Evolutionary conservation across 2,113 vertebrate genomes (phyloP).

Genomic region (Rhinoderma darwinii): DNA sequence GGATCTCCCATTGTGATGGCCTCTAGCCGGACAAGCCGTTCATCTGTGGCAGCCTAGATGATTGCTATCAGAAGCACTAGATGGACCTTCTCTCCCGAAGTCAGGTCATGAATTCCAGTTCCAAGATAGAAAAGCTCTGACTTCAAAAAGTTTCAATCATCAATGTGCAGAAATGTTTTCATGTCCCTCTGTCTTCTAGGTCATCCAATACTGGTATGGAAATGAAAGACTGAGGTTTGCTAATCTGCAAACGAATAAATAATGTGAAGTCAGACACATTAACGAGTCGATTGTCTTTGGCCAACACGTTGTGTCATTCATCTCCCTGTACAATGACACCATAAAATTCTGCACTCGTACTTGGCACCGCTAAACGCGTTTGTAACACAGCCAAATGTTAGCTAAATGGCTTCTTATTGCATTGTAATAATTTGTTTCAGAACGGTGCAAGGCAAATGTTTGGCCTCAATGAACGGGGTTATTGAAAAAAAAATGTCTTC

Average conservation of each 20-base stretch:
- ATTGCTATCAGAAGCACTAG: background rate
- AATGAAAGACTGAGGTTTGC: background rate
- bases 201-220: background rate
- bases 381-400: conserved; percentile 18
- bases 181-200: background rate
- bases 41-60: background rate
- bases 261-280: conserved; percentile 25
- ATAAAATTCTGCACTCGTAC: conserved; percentile 30
- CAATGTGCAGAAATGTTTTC: background rate
- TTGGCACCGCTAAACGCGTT: background rate
- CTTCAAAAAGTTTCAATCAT: background rate
- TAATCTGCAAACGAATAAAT: conserved; percentile 22
- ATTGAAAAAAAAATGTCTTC: background rate
- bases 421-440: conserved; percentile 30
- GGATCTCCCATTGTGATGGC: background rate
- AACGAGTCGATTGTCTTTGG: conserved; percentile 28
- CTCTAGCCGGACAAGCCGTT: background rate
- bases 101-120: background rate
- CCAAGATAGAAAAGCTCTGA: background rate
- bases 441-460: conserved; percentile 14
- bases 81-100: background rate
- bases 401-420: conserved; percentile 45
- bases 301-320: conserved; percentile 41
- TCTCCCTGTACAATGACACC: conserved; percentile 20
- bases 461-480: conserved; percentile 15